A percentile compares a stretch with the other conserved stretches of the same genome.
These are phyloP conservation scores for Trogon surrucura DNA, from an alignment of 2,113 vertebrate species.

Conservation along the genomic window DNA sequence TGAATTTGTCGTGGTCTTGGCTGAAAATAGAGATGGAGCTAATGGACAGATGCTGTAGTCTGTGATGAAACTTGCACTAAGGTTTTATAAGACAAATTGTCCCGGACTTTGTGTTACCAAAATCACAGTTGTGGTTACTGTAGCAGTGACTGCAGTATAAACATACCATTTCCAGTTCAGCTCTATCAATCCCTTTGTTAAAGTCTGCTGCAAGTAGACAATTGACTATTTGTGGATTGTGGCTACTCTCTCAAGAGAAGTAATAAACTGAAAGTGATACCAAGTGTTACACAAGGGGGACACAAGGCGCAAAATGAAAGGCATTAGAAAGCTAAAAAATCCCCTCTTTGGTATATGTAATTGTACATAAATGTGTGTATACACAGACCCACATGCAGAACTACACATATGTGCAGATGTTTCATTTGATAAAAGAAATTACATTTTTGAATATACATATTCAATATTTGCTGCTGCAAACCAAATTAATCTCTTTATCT, in stretches of 20 bases:
- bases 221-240: conserved; percentile 31
- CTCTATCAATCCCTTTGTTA: conserved; percentile 23
- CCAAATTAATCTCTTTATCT: conserved; percentile 27
- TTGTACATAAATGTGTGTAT: neutral
- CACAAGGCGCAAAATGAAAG: neutral
- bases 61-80: neutral
- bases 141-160: conserved; percentile 1
- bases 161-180: conserved; percentile 21
- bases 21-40: neutral
- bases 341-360: neutral
- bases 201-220: conserved; percentile 8
- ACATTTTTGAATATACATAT: neutral
- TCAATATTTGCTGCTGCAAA: conserved; percentile 1
- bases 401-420: neutral
- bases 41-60: neutral
- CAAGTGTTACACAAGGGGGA: neutral
- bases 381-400: neutral
- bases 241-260: conserved; percentile 28
- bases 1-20: neutral
- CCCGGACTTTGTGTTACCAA: neutral
- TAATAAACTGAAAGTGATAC: conserved; percentile 36
- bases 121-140: neutral
- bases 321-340: neutral
- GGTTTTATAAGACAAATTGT: neutral
- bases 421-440: neutral